Percentiles rank a stretch among this genome's conserved stretches.
phyloP scores from a whole-genome alignment of 1,140 invertebrate species.

The Chironomus striatipennis region DNA sequence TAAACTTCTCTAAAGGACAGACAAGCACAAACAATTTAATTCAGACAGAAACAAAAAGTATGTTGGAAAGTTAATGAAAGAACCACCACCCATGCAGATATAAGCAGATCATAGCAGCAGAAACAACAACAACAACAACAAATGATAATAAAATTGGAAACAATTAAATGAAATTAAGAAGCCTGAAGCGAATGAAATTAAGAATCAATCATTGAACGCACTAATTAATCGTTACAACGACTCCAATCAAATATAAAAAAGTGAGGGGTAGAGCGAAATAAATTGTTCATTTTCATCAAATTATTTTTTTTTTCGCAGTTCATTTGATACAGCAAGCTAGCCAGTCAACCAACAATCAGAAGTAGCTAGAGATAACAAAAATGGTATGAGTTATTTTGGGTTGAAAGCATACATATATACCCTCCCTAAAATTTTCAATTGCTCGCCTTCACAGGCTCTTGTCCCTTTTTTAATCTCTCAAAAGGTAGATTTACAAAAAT shows the following conservation, averaged over 20 bases:
- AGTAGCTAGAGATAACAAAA: no score
- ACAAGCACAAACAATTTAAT: neutral
- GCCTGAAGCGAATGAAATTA: constrained; percentile 22
- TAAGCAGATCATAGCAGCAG: neutral
- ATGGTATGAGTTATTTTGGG: neutral
- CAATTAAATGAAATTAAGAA: constrained; percentile 23
- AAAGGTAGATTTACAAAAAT: constrained; percentile 2
- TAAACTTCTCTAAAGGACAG: neutral
- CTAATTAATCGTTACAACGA: constrained; percentile 22
- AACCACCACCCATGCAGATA: neutral
- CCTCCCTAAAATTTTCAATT: neutral
- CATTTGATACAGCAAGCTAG: neutral
- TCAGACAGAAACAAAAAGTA: neutral
- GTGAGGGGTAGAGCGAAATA: neutral
- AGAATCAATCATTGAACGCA: constrained; percentile 18
- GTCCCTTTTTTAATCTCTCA: constrained; percentile 10
- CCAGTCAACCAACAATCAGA: no score
- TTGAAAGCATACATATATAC: neutral
- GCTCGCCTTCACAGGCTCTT: neutral
- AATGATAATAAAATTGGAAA: constrained; percentile 15
- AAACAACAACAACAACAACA: neutral
- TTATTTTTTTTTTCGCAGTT: constrained; percentile 11
- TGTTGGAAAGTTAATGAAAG: neutral
- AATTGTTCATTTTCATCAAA: constrained; percentile 8
- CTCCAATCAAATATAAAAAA: constrained; percentile 20